phyloP scores from a whole-genome alignment of 2,113 vertebrate genomes.

The Aix galericulata region DNA sequence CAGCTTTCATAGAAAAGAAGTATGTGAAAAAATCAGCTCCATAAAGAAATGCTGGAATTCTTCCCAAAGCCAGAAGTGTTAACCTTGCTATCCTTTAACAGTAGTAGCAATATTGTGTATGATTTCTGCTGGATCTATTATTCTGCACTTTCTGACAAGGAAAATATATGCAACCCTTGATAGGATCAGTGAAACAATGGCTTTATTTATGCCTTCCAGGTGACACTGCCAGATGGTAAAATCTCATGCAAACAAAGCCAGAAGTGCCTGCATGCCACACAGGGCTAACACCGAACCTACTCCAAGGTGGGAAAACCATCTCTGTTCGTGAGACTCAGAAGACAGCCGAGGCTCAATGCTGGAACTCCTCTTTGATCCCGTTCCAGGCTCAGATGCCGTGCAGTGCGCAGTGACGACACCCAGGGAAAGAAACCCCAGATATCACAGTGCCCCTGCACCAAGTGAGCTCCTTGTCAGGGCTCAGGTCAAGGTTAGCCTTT shows the following conservation, averaged over 20 bases:
- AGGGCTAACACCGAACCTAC: not conserved
- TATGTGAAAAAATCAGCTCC: not conserved
- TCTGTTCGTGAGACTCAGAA: not conserved
- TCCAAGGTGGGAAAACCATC: not conserved
- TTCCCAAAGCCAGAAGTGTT: not conserved
- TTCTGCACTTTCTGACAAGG: slow-evolving; percentile 11
- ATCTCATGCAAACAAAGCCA: not conserved
- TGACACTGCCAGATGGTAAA: slow-evolving; percentile 44
- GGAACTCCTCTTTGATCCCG: not conserved
- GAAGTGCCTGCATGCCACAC: not conserved
- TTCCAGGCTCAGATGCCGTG: not conserved
- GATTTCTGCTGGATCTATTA: slow-evolving; percentile 21
- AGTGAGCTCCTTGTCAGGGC: not conserved
- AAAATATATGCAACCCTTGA: not conserved
- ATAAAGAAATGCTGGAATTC: slow-evolving; percentile 10
- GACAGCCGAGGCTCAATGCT: not conserved
- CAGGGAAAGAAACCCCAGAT: not conserved
- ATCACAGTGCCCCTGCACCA: not conserved
- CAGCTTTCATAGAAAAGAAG: not conserved
- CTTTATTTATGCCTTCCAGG: slow-evolving; percentile 53
- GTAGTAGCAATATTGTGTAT: not conserved
- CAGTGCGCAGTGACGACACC: not conserved
- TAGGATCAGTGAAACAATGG: not conserved
- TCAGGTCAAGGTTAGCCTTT: not conserved
- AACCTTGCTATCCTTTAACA: not conserved